A percentile compares a stretch with the other conserved stretches of the same genome.
phyloP scores from a whole-genome alignment of 1,140 invertebrate genomes.

The Pseudomyrmex pallidus region DNA sequence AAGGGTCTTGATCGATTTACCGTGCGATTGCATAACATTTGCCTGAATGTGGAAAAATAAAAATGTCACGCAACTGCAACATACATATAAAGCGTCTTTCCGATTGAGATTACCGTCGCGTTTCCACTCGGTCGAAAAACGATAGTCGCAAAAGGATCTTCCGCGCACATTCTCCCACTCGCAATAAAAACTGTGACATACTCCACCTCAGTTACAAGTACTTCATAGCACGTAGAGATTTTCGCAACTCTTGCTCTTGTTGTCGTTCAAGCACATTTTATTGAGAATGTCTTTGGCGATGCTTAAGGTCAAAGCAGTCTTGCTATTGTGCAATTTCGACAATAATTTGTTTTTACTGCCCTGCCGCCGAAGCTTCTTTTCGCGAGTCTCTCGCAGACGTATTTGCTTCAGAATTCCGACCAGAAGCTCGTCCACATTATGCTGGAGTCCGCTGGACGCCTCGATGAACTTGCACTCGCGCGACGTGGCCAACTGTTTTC shows the following conservation, averaged over 20 bases:
- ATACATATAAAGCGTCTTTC: neutral
- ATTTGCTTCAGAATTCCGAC: conserved; percentile 95
- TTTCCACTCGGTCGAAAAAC: neutral
- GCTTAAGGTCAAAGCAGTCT: conserved; percentile 91
- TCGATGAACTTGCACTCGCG: conserved; percentile 97
- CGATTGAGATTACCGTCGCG: neutral
- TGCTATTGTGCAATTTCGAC: conserved; percentile 87
- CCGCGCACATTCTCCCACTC: neutral
- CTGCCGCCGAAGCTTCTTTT: conserved; percentile 87
- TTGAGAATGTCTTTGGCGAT: conserved; percentile 92
- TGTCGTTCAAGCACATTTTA: conserved; percentile 94
- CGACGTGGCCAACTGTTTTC: conserved; percentile 93
- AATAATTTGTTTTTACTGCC: conserved; percentile 84
- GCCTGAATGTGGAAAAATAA: neutral
- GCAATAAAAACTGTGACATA: no score
- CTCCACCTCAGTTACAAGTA: neutral
- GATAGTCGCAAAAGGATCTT: neutral
- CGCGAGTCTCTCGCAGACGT: conserved; percentile 90
- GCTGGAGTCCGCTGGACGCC: conserved; percentile 95
- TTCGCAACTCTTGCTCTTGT: conserved; percentile 95
- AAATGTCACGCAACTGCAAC: neutral
- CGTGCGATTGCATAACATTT: neutral
- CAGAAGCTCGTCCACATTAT: conserved; percentile 95
- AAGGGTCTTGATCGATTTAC: neutral
- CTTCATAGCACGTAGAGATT: conserved; percentile 95